Evolutionary conservation across 1,140 invertebrate species (phyloP).

Genomic region (Zeugodacus cucurbitae): DNA sequence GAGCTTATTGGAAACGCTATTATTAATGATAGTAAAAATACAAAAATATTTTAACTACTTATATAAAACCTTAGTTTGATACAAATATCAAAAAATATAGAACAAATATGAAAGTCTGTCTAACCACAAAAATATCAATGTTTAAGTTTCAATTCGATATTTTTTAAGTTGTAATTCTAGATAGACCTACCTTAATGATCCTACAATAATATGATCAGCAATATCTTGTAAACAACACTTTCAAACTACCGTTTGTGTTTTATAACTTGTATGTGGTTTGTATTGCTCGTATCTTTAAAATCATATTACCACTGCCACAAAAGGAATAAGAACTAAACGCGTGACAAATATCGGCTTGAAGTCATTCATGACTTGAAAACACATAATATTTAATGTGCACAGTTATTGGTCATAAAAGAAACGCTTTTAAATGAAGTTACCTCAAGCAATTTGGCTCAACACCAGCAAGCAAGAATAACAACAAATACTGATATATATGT

Average conservation of each 20-base stretch:
- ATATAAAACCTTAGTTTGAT: no score
- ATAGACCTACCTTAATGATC: not conserved
- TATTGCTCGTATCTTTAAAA: not conserved
- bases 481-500: not conserved
- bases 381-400: not conserved
- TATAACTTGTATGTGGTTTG: not conserved
- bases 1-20: no score
- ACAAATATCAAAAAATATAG: no score
- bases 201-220: not conserved
- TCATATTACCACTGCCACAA: not conserved
- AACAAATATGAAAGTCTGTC: no score
- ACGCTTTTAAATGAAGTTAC: not conserved
- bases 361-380: not conserved
- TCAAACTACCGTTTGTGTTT: not conserved
- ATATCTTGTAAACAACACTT: not conserved
- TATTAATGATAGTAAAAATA: no score
- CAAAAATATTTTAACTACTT: no score
- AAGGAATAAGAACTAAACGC: not conserved
- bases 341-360: not conserved
- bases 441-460: not conserved
- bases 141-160: no score
- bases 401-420: slow-evolving; percentile 6
- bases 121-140: no score
- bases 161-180: no score
- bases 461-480: not conserved